Percentiles rank a stretch among this genome's conserved stretches.
phyloP scores from a whole-genome alignment of 1,140 invertebrate genomes.

The Planococcus citri region DNA sequence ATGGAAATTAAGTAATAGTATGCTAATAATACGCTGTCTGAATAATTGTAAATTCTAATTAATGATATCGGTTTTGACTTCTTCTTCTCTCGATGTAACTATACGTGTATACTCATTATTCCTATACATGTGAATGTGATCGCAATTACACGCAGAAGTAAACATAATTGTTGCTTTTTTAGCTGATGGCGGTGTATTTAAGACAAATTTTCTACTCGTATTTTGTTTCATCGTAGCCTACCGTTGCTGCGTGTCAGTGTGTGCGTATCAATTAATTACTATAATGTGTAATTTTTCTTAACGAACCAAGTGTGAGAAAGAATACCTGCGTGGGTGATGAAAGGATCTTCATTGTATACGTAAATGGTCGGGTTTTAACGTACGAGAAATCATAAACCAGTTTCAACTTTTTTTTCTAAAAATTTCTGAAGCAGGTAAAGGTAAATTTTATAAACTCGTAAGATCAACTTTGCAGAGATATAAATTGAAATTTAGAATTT shows the following conservation, averaged over 20 bases:
- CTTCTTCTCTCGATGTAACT: background rate
- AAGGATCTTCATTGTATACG: no score
- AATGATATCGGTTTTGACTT: background rate
- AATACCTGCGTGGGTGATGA: background rate
- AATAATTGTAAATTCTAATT: conserved; percentile 8
- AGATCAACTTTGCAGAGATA: no score
- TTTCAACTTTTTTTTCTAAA: no score
- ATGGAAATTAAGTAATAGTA: conserved; percentile 8
- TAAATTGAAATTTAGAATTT: no score
- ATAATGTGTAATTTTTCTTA: background rate
- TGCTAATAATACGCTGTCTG: background rate
- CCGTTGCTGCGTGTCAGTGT: no score
- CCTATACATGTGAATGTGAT: background rate
- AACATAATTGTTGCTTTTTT: background rate
- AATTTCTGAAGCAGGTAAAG: no score
- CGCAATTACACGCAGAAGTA: background rate
- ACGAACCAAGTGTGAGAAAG: background rate
- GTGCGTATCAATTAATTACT: background rate
- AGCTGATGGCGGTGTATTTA: background rate
- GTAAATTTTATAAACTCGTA: no score
- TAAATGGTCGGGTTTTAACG: no score
- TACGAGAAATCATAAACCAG: no score
- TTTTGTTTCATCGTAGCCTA: background rate
- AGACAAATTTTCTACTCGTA: background rate
- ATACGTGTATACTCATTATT: background rate